These are phyloP conservation scores for Plusia festucae DNA, from an alignment of 2,888 invertebrate species.

Conservation along the genomic window DNA sequence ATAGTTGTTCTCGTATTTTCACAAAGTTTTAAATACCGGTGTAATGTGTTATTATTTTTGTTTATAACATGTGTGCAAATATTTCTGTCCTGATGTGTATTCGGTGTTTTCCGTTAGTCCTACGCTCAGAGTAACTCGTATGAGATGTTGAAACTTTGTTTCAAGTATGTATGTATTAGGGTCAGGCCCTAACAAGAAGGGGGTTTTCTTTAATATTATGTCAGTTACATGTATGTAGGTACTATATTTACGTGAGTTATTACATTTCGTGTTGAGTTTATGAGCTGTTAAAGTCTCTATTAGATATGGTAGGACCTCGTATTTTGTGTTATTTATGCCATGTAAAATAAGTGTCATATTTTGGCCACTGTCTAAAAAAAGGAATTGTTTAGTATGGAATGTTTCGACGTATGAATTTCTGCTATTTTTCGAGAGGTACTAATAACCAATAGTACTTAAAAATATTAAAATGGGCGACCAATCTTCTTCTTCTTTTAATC, in stretches of 20 bases:
- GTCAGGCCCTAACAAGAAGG: slow-evolving; percentile 42
- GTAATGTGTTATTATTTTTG: no score
- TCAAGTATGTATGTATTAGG: slow-evolving; percentile 49
- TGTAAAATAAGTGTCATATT: slow-evolving; percentile 4
- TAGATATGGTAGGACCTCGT: slow-evolving; percentile 2
- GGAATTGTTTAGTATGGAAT: neutral
- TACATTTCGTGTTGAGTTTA: slow-evolving; percentile 7
- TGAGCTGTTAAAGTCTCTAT: slow-evolving; percentile 4
- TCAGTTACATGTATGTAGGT: slow-evolving; percentile 34
- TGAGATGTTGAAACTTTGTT: slow-evolving; percentile 53
- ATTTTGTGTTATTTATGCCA: slow-evolving; percentile 1
- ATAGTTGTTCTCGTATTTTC: no score
- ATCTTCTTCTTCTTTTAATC: no score
- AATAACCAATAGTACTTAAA: no score
- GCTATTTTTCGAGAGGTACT: no score
- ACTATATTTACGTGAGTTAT: slow-evolving; percentile 14
- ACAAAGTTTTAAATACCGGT: no score
- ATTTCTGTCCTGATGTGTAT: slow-evolving; percentile 34
- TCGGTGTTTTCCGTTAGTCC: slow-evolving; percentile 28
- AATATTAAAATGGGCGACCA: no score
- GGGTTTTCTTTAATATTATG: slow-evolving; percentile 56
- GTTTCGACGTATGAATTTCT: neutral
- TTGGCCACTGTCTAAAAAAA: neutral
- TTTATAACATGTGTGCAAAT: neutral
- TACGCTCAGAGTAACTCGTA: slow-evolving; percentile 45